These are phyloP conservation scores for Gymnoscelis rufifasciata DNA, from an alignment of 2,888 invertebrate genomes.

Conservation along the genomic window DNA sequence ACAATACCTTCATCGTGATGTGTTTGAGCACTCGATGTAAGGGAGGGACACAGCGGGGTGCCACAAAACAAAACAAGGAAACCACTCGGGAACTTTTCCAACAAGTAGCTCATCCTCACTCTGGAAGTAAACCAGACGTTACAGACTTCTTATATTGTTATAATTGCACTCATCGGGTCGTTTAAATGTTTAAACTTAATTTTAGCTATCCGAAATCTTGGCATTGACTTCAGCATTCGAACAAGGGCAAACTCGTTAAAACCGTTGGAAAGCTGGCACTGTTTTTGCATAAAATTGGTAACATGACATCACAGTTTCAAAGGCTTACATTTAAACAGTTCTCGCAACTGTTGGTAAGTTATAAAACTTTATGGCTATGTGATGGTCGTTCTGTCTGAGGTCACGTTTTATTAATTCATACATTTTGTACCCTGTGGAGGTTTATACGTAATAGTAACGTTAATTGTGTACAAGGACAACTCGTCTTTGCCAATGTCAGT, in stretches of 20 bases:
- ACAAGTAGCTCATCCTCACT: conserved; percentile 30
- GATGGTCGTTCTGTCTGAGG: conserved; percentile 37
- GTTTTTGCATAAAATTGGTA: conserved; percentile 31
- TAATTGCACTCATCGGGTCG: no score
- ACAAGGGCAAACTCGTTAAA: conserved; percentile 30
- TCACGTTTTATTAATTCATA: conserved; percentile 25
- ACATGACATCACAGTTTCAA: conserved; percentile 47
- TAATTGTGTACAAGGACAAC: conserved; percentile 33
- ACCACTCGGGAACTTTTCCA: conserved; percentile 56
- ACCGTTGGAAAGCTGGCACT: conserved; percentile 31
- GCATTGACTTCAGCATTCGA: conserved; percentile 5
- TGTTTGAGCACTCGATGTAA: conserved; percentile 51
- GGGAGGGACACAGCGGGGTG: conserved; percentile 52
- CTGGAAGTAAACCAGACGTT: conserved; percentile 30
- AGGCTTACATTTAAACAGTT: conserved; percentile 30
- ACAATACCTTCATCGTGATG: conserved; percentile 58
- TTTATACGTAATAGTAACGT: conserved; percentile 31
- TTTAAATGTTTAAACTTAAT: background rate
- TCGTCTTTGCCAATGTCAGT: conserved; percentile 34
- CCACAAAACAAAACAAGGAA: conserved; percentile 63
- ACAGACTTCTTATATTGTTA: no score
- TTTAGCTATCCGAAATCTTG: conserved; percentile 20
- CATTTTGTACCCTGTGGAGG: conserved; percentile 18
- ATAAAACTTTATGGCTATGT: conserved; percentile 50
- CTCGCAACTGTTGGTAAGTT: conserved; percentile 35